These are phyloP conservation scores for Macrophya alboannulata DNA, from an alignment of 2,888 invertebrate species.

Conservation along the genomic window DNA sequence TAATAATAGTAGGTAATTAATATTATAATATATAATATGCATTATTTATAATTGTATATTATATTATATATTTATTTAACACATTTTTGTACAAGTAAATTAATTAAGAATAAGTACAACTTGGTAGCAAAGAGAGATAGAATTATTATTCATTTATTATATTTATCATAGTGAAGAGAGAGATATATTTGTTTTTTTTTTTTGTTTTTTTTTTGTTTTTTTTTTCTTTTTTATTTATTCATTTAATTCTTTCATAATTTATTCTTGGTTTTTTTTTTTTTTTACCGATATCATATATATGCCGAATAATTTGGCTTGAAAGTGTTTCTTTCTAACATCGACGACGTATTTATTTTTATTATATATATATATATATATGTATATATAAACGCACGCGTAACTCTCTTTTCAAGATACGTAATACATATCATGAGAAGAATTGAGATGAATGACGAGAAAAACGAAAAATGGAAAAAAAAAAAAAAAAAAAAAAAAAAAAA, in stretches of 20 bases:
- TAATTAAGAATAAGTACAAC: slow-evolving; percentile 81
- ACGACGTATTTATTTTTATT: slow-evolving; percentile 48
- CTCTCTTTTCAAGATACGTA: background rate
- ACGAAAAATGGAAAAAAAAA: background rate
- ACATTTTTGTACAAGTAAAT: slow-evolving; percentile 81
- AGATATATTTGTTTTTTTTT: slow-evolving; percentile 66
- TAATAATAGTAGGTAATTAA: slow-evolving; percentile 72
- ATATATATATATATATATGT: background rate
- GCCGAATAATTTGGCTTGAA: slow-evolving; percentile 62
- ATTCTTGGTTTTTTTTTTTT: slow-evolving; percentile 65
- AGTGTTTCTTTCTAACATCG: slow-evolving; percentile 62
- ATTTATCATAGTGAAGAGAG: slow-evolving; percentile 75
- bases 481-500: slow-evolving; percentile 45
- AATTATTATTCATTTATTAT: slow-evolving; percentile 75
- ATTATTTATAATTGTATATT: slow-evolving; percentile 75
- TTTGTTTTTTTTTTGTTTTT: slow-evolving; percentile 68
- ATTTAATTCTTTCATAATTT: slow-evolving; percentile 61
- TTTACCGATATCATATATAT: slow-evolving; percentile 67
- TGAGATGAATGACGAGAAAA: slow-evolving; percentile 6
- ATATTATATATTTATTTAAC: slow-evolving; percentile 79
- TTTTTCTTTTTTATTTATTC: background rate
- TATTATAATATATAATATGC: slow-evolving; percentile 71
- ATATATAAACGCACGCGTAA: slow-evolving; percentile 38
- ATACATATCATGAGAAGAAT: slow-evolving; percentile 3
- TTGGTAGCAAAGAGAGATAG: slow-evolving; percentile 81